Evolutionary conservation across 2,888 invertebrate species (phyloP), one percentile per base, ranked within the genome.

Genomic region (Microctonus brassicae): DNA sequence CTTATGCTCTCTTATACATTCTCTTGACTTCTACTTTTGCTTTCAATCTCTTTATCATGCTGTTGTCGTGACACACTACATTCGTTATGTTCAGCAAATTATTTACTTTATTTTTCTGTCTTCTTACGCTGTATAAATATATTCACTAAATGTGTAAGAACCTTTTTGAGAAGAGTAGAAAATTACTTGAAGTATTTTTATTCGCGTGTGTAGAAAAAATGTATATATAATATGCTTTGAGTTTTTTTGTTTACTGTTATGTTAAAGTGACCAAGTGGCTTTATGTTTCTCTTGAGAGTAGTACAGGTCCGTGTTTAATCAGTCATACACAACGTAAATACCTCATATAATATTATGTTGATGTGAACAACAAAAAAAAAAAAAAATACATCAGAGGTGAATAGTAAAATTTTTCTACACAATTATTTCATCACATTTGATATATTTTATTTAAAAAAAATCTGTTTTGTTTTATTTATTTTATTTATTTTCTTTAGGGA

Each of bases 81-180:
- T 57, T 39, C n/a, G n/a, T 62, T 62, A 62, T 9, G 13, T 62
- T 26, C 62, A 39, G 7, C 36, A 11, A 22, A 62, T 22, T 39
- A 26, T 39, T 39, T 39, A 17, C 39, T 62, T n/a, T 62, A n/a
- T 11, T 39, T 62, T 13, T 36, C 39, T 24, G 9, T 22, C 39
- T n/a, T n/a, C 24, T 39, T 22, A n/a, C n/a, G n/a, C 10, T 20
- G 7, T 47, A 47, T 47, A n/a, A 17, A 47, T 47, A 7, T 20
- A 39, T 13, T 17, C 7, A n/a, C 1, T 24, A 33, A 33, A 60
- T 26, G 62, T n/a, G n/a, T n/a, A n/a, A n/a, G n/a, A n/a, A n/a
- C n/a, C n/a, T 55, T 69, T 69, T 69, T 69, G 62, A 47, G 69
- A 53, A 39, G 26, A 69, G 62, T 69, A 34, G 33, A 39, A 39